These are phyloP conservation scores for Drosophila teissieri DNA, from an alignment of 1,140 invertebrate species.

Conservation along the genomic window DNA sequence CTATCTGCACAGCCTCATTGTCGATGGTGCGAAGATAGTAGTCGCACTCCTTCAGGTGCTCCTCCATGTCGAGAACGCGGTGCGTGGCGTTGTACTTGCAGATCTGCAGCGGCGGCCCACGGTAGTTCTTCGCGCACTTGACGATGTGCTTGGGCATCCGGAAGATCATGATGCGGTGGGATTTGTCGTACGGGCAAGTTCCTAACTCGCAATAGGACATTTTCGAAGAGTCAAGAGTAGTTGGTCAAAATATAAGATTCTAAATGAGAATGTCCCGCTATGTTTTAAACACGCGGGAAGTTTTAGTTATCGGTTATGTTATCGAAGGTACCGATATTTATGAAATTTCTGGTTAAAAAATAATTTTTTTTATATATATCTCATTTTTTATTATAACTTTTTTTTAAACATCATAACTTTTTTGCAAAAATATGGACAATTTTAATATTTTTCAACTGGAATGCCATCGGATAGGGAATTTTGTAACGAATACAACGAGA, in stretches of 20 bases:
- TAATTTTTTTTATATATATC: no score
- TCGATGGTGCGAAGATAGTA: constrained; percentile 41
- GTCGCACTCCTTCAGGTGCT: constrained; percentile 55
- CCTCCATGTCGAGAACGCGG: constrained; percentile 63
- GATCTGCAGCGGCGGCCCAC: constrained; percentile 60
- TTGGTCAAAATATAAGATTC: not conserved
- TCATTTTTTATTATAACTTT: no score
- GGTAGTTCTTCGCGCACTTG: constrained; percentile 65
- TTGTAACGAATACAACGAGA: no score
- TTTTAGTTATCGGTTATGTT: not conserved
- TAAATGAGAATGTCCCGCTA: constrained; percentile 50
- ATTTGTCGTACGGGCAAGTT: constrained; percentile 62
- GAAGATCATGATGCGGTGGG: constrained; percentile 59
- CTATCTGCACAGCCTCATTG: constrained; percentile 1
- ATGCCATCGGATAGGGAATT: no score
- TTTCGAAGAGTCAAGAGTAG: not conserved
- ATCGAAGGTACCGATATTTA: constrained; percentile 14
- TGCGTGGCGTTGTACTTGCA: constrained; percentile 79
- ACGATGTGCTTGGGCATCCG: constrained; percentile 70
- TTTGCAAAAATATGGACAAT: no score
- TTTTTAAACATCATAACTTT: no score
- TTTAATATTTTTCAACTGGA: no score
- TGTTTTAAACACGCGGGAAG: constrained; percentile 8
- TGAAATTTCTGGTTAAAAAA: no score
- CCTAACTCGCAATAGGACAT: constrained; percentile 58